A percentile compares a stretch with the other conserved stretches of the same genome.
These are phyloP conservation scores for Corydoras maculifer DNA, from an alignment of 2,113 vertebrate genomes.

Conservation along the genomic window DNA sequence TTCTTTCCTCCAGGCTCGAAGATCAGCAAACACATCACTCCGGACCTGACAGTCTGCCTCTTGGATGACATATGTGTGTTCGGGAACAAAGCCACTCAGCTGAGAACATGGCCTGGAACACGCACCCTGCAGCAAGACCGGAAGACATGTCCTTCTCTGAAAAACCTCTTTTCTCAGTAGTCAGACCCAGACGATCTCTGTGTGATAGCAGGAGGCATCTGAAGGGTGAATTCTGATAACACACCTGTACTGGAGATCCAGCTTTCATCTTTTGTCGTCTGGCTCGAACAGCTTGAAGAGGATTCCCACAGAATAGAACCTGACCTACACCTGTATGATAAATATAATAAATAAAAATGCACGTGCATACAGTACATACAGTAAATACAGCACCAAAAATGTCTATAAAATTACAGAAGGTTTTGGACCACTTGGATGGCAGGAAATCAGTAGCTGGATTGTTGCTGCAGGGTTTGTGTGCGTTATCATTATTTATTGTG, in stretches of 20 bases:
- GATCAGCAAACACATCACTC: constrained; percentile 58
- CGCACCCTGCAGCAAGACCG: constrained; percentile 1
- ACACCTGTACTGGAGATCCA: not conserved
- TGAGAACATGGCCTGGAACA: constrained; percentile 41
- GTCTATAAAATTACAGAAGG: no score
- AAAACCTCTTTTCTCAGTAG: not conserved
- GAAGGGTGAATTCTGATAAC: not conserved
- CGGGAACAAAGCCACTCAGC: constrained; percentile 44
- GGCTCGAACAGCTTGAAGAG: constrained; percentile 72
- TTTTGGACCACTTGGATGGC: no score
- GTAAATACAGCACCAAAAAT: not conserved
- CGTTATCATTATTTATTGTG: no score
- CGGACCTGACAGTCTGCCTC: constrained; percentile 45
- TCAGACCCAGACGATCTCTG: not conserved
- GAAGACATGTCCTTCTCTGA: not conserved
- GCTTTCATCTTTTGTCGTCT: constrained; percentile 75
- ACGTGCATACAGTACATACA: not conserved
- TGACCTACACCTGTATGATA: constrained; percentile 64
- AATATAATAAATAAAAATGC: not conserved
- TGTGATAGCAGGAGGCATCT: not conserved
- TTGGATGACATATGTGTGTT: constrained; percentile 53
- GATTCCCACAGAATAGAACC: constrained; percentile 84
- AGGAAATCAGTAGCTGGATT: no score
- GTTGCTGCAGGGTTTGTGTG: no score
- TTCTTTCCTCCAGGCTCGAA: constrained; percentile 56